phyloP scores from a whole-genome alignment of 2,797 vertebrate genomes.

The Falco berigora region DNA sequence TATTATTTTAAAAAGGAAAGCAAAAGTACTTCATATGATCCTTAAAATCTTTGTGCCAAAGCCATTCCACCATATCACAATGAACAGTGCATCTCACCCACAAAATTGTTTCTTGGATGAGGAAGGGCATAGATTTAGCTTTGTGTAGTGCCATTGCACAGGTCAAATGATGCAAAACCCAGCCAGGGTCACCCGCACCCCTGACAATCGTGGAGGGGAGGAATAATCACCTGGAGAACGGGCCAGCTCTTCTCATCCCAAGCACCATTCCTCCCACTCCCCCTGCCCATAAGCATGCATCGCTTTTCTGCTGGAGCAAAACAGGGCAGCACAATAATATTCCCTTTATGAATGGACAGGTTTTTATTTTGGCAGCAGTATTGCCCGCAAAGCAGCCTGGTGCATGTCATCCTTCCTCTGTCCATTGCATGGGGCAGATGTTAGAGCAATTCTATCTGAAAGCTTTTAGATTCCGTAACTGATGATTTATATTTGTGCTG shows the following conservation, averaged over 20 bases:
- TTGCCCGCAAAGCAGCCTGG: fast-evolving
- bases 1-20: background rate
- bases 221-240: background rate
- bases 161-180: background rate
- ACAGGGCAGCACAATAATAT: background rate
- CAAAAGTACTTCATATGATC: background rate
- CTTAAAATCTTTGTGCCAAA: background rate
- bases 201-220: background rate
- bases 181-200: fast-evolving
- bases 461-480: conserved; percentile 23
- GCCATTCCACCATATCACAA: background rate
- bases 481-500: conserved; percentile 23
- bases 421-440: background rate
- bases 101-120: background rate
- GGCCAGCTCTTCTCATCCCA: background rate
- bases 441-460: background rate
- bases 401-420: background rate
- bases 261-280: background rate
- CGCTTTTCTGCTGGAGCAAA: background rate
- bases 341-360: background rate
- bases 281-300: background rate
- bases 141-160: background rate
- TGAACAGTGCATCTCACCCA: background rate
- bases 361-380: background rate
- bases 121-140: background rate